phyloP scores from a whole-genome alignment of 64 coral and sea anemone genomes.

The Trachythela sp. region DNA sequence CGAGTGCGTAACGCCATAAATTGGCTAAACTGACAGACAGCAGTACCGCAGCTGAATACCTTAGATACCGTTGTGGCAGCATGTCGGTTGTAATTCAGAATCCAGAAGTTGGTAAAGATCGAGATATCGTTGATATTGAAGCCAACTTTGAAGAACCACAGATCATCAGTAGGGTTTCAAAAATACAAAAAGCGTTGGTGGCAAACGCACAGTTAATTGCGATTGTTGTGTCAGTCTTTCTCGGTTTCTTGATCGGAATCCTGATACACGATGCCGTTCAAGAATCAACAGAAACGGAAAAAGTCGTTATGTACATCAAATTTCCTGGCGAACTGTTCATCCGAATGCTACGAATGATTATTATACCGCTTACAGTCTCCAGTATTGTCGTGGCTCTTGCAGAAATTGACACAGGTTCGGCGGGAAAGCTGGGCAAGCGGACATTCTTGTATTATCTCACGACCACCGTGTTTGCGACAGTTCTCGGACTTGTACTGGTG shows the following conservation, averaged over 20 bases:
- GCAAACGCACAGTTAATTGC: not conserved
- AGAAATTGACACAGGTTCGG: not conserved
- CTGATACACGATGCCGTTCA: not conserved
- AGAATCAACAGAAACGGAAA: not conserved
- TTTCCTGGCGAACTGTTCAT: conserved; percentile 3
- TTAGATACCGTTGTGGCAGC: no score
- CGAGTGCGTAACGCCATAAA: no score
- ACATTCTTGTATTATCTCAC: not conserved
- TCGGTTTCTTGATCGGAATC: not conserved
- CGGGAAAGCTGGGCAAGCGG: not conserved
- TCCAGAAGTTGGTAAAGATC: no score
- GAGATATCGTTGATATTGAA: no score
- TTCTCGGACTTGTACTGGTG: not conserved
- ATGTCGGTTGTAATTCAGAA: no score
- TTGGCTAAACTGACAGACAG: no score
- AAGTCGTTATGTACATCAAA: not conserved
- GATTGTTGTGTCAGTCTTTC: not conserved
- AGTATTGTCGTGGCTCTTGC: not conserved
- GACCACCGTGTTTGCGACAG: not conserved
- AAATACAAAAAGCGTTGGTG: no score
- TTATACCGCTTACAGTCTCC: not conserved
- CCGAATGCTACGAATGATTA: not conserved
- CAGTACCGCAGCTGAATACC: no score
- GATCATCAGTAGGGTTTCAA: no score
- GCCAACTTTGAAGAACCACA: no score